Conservation (phyloP, 1,140 invertebrate genomes). For the Macrotrachela quadricornifera region DNA sequence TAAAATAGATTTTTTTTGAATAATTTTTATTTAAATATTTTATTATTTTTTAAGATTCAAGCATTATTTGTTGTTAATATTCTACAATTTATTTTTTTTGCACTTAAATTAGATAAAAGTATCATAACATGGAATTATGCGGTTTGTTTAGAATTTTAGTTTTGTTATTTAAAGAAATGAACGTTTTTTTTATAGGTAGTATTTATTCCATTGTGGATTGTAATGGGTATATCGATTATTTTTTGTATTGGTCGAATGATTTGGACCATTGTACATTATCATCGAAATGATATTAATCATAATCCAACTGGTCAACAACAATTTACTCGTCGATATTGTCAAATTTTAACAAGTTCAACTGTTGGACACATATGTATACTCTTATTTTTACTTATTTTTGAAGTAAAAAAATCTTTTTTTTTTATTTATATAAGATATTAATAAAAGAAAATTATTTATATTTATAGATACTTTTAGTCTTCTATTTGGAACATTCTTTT, state of each 20-base stretch:
- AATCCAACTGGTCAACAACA: constrained; percentile 71
- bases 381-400: no score
- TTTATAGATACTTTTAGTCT: constrained; percentile 1
- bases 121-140: constrained; percentile 30
- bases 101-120: constrained; percentile 67
- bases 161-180: no score
- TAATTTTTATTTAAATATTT: no score
- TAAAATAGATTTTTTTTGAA: no score
- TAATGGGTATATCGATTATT: constrained; percentile 76
- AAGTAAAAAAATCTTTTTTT: no score
- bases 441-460: not conserved
- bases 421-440: not conserved
- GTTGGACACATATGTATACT: no score
- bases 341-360: no score
- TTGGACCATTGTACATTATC: constrained; percentile 83
- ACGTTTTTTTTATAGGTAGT: constrained; percentile 35
- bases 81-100: constrained; percentile 82
- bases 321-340: constrained; percentile 45
- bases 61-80: constrained; percentile 87
- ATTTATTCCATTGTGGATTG: constrained; percentile 90
- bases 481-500: not conserved
- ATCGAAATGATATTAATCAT: constrained; percentile 65
- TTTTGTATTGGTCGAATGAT: constrained; percentile 47
- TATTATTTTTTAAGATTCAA: constrained; percentile 38
- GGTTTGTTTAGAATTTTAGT: no score